Conservation (phyloP, 37 sponge, comb jelly and placozoan species). For the Chondrilla cf. caribensis region DNA sequence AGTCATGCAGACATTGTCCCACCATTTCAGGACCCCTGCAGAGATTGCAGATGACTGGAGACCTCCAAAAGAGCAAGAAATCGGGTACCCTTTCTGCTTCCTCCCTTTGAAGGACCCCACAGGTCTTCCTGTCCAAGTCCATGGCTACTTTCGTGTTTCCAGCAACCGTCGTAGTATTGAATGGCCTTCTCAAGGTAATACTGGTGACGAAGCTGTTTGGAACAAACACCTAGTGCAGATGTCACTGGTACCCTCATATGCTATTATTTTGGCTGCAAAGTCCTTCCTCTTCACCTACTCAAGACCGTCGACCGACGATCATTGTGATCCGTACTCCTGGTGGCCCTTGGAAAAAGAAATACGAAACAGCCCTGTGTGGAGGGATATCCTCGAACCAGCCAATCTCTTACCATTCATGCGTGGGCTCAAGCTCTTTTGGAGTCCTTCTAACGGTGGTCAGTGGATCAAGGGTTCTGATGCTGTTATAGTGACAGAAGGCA, state of each 20-base stretch:
- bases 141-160: constrained; percentile 80
- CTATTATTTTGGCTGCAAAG: constrained; percentile 42
- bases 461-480: no score
- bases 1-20: background rate
- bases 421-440: constrained; percentile 30
- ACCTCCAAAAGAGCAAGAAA: background rate
- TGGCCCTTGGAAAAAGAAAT: constrained; percentile 52
- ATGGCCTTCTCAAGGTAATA: constrained; percentile 71
- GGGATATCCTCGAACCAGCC: constrained; percentile 26
- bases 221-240: constrained; percentile 47
- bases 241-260: constrained; percentile 42
- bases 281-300: constrained; percentile 21
- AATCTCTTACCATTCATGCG: background rate
- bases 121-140: constrained; percentile 65
- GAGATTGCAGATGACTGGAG: background rate
- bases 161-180: constrained; percentile 71
- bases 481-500: no score
- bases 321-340: constrained; percentile 47
- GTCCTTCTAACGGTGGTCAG: constrained; percentile 40
- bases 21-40: background rate
- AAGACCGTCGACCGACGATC: background rate
- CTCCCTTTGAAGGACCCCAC: constrained; percentile 62
- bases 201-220: constrained; percentile 65
- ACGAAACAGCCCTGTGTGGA: constrained; percentile 11
- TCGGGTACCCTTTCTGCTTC: constrained; percentile 77